phyloP scores from a whole-genome alignment of 2,113 vertebrate species.

The Oncorhynchus nerka region DNA sequence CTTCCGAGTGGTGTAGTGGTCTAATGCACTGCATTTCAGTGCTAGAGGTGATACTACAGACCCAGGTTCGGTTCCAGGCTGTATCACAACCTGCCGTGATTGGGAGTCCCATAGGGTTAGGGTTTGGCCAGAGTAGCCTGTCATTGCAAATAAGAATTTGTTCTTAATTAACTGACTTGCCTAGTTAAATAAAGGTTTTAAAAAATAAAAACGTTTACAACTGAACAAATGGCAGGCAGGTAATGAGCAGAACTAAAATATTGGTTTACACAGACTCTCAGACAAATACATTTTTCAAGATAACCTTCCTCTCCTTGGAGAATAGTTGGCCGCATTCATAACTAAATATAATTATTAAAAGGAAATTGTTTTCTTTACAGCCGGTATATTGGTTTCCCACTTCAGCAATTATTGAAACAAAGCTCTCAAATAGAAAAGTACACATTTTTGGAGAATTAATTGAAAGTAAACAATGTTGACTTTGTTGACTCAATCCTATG shows the following conservation, averaged over 20 bases:
- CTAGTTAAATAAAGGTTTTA: no score
- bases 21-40: no score
- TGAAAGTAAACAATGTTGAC: conserved; percentile 14
- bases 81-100: no score
- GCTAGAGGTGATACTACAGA: no score
- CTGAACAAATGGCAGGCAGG: not conserved
- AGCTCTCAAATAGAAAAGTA: not conserved
- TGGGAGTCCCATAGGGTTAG: no score
- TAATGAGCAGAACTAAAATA: not conserved
- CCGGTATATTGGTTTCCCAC: conserved; percentile 8
- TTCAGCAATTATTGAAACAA: not conserved
- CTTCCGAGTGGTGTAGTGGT: no score
- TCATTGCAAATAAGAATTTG: no score
- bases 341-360: conserved; percentile 31
- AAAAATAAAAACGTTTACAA: not conserved
- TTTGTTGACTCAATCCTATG: not conserved
- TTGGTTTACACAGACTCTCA: conserved; percentile 14
- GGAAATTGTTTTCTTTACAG: conserved; percentile 19
- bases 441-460: conserved; percentile 24
- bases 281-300: conserved; percentile 13
- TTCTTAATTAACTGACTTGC: no score
- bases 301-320: conserved; percentile 1
- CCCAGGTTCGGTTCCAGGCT: no score
- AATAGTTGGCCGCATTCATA: conserved; percentile 11
- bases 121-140: no score